These are phyloP conservation scores for Camponotus vicinus DNA, from an alignment of 1,140 invertebrate genomes.

Conservation along the genomic window DNA sequence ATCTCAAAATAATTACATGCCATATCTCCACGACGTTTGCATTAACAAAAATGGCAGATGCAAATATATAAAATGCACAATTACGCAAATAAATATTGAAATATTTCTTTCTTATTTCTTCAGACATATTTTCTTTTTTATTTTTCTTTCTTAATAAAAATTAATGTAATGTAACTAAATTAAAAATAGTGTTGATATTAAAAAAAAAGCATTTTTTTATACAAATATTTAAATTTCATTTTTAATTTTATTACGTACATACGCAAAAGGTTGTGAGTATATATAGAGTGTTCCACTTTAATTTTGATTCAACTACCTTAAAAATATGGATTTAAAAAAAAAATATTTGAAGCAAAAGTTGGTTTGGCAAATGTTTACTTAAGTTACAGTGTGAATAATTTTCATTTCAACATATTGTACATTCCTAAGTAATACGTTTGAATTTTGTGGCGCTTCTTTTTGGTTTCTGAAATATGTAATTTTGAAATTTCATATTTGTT, in stretches of 20 bases:
- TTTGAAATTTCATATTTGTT: no score
- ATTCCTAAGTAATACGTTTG: no score
- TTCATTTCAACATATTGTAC: no score
- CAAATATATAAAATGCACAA: background rate
- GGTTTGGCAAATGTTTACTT: no score
- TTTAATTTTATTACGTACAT: background rate
- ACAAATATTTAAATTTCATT: background rate
- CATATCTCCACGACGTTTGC: slow-evolving; percentile 68
- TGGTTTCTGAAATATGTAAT: no score
- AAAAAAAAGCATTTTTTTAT: background rate
- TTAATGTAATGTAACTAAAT: background rate
- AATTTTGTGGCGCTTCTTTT: no score
- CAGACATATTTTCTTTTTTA: background rate
- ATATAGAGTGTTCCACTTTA: no score
- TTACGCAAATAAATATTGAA: slow-evolving; percentile 7
- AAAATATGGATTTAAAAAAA: no score
- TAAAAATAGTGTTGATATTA: background rate
- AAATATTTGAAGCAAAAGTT: no score
- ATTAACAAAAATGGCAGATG: slow-evolving; percentile 17
- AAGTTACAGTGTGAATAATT: no score
- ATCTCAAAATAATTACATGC: slow-evolving; percentile 63
- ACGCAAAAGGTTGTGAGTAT: no score
- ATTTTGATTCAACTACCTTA: no score
- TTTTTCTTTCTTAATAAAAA: background rate
- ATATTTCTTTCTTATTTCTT: background rate